Base-by-base conservation (phyloP, 2,797 vertebrate genomes). In the Lemur catta region DNA sequence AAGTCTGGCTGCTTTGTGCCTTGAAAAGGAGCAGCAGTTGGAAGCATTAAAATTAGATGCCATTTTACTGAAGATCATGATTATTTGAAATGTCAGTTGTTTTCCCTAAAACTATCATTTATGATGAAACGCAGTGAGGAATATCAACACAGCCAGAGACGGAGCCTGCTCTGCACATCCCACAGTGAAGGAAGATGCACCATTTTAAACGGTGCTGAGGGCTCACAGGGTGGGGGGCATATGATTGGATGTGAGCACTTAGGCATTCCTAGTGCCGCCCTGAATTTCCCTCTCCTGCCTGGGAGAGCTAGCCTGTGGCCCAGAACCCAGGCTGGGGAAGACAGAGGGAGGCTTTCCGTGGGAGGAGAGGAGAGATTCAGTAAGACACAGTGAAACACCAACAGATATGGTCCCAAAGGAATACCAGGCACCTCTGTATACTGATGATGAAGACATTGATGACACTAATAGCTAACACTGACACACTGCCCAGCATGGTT, bases 1-100 rank as follows among this genome's bases (percentile, higher is more conserved):
- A 97, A 97, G 96, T 90, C 97, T 38, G 97, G 91, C 87, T 97
- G 96, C 97, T 98, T 97, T 97, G 96, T 96, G 95, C 97, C 98
- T 98, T 98, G 95, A 95, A 98, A 98, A 96, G 97, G 97, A 98
- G 94, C 79, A 46, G 84, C 97, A 88, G 95, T 98, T 97, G 98
- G 97, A 98, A 98, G 97, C 95, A 97, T 98, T 98, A 97, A 98
- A 98, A 98, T 98, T 97, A 98, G 97, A 97, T 98, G 95, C 93
- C 95, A 98, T 98, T 98, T 98, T 98, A 94, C 98, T 96, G 95
- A 96, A 97, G 97, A 98, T 98, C 96, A 97, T 98, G 98, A 98
- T 98, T 98, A 98, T 98, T 98, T 98, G 91, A 98, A 98, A 98
- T 97, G 98, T 96, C 98, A 98, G 96, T 94, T 74, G 87, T 89